These are phyloP conservation scores for Larimichthys polyactis DNA, from an alignment of 2,113 vertebrate genomes.

Conservation along the genomic window DNA sequence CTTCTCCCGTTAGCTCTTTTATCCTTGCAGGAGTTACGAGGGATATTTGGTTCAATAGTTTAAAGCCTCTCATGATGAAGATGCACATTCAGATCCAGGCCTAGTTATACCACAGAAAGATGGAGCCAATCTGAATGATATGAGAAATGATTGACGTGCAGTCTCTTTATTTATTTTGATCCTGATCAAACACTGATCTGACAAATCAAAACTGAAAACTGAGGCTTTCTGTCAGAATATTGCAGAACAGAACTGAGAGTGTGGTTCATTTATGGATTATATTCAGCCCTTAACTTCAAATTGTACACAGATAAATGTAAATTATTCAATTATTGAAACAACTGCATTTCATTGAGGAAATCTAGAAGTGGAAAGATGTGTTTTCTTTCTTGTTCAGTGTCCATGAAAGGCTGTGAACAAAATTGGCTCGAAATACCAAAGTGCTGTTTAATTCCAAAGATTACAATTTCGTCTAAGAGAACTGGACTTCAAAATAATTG, in stretches of 20 bases:
- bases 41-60: constrained; percentile 31
- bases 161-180: neutral
- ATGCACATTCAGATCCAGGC: constrained; percentile 17
- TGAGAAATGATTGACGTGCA: neutral
- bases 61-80: constrained; percentile 39
- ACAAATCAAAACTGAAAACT: neutral
- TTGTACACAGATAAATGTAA: neutral
- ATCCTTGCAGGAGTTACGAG: constrained; percentile 16
- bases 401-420: neutral
- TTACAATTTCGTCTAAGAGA: no score
- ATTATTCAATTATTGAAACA: no score
- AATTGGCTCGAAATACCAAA: no score
- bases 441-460: no score
- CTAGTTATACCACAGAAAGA: neutral
- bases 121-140: constrained; percentile 1
- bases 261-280: neutral
- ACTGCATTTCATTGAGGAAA: no score
- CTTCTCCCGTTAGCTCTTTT: constrained; percentile 36
- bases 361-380: no score
- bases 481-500: no score
- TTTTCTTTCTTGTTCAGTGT: no score
- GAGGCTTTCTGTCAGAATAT: neutral
- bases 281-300: neutral
- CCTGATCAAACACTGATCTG: no score
- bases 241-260: neutral